These are phyloP conservation scores for Lagorchestes hirsutus DNA, from an alignment of 2,797 vertebrate genomes.

Conservation along the genomic window DNA sequence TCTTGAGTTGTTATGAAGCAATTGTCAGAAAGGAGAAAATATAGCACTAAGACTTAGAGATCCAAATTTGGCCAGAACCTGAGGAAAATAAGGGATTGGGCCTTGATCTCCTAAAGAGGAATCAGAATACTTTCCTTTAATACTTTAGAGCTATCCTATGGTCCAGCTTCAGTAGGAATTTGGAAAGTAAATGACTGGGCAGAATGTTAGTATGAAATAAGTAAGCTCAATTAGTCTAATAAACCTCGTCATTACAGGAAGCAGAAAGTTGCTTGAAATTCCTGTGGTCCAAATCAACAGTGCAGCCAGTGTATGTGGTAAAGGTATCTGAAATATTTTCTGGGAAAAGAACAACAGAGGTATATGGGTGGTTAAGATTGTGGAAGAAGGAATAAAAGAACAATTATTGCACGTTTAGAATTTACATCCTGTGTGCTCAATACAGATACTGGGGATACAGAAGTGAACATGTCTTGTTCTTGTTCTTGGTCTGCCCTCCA, in stretches of 20 bases:
- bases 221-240: background rate
- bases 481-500: background rate
- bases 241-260: background rate
- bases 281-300: background rate
- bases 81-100: background rate
- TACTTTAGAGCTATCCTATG: background rate
- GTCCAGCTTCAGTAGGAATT: background rate
- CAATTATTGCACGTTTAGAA: background rate
- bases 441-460: no score
- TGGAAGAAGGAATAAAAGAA: background rate
- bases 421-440: background rate
- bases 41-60: background rate
- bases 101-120: conserved; percentile 15
- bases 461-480: no score
- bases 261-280: conserved; percentile 12
- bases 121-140: background rate
- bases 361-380: background rate
- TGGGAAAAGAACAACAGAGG: background rate
- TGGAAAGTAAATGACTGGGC: conserved; percentile 13
- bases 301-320: background rate
- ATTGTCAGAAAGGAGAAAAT: background rate
- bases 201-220: conserved; percentile 9
- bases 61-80: background rate
- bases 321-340: background rate
- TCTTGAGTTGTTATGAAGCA: background rate